Evolutionary conservation across 2,113 vertebrate genomes (phyloP).

Genomic region (Dolichotis patagonum): DNA sequence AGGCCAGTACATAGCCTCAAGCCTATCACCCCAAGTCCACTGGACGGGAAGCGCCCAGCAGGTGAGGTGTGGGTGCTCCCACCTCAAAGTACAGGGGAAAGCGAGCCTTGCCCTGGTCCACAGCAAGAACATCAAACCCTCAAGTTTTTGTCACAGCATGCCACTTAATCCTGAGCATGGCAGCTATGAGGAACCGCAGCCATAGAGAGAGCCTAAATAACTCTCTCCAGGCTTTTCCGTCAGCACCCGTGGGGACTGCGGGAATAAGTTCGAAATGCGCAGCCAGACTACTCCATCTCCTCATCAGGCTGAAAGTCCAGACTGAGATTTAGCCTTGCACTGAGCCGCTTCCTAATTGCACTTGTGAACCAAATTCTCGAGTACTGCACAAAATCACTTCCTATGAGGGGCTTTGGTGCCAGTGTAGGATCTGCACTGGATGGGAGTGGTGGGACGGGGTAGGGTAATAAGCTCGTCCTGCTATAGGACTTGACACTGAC

Average conservation of each 20-base stretch:
- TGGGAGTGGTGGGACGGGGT: background rate
- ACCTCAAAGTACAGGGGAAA: background rate
- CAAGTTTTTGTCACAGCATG: no score
- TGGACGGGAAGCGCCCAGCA: accelerated
- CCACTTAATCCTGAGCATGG: background rate
- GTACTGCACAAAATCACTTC: no score
- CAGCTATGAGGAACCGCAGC: background rate
- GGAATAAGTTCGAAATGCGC: background rate
- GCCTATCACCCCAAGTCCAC: background rate
- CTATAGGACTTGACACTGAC: background rate
- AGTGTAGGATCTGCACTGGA: background rate
- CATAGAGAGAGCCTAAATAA: no score
- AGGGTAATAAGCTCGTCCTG: background rate
- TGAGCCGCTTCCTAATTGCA: no score
- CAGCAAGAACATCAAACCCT: background rate
- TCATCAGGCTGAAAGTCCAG: background rate
- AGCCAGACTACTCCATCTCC: background rate
- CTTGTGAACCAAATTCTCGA: background rate
- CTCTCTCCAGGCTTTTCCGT: background rate
- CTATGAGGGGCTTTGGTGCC: background rate
- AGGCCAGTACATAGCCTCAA: background rate
- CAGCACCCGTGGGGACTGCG: background rate
- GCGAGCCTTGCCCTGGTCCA: background rate
- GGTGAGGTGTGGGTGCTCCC: background rate
- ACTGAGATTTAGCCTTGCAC: background rate